phyloP scores from a whole-genome alignment of 92 coral and sea anemone genomes.

The Heliopora coerulea region DNA sequence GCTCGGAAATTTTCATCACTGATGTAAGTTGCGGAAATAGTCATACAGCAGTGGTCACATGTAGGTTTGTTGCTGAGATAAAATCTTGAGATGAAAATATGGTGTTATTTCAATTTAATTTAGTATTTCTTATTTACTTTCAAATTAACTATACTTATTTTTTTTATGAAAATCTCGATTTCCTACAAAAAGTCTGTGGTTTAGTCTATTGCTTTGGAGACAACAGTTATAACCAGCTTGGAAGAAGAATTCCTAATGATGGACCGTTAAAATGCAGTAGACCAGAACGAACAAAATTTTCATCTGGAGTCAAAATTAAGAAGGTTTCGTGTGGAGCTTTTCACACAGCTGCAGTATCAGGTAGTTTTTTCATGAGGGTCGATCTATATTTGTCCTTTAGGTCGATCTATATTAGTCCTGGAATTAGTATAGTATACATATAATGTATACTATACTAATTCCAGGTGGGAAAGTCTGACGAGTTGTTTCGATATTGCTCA shows the following conservation, averaged over 20 bases:
- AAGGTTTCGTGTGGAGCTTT: conserved; percentile 83
- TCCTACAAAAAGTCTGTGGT: conserved; percentile 59
- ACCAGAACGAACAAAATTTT: conserved; percentile 71
- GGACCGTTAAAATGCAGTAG: conserved; percentile 55
- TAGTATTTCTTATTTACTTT: background rate
- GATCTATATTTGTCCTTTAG: too few species aligned
- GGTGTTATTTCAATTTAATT: background rate
- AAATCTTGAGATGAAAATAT: background rate
- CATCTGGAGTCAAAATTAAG: conserved; percentile 59
- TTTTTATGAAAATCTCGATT: background rate
- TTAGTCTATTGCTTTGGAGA: conserved; percentile 81
- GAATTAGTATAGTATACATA: too few species aligned
- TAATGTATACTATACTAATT: too few species aligned
- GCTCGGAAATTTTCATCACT: conserved; percentile 48
- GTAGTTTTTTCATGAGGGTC: conserved; percentile 48
- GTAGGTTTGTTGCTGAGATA: background rate
- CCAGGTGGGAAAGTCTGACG: too few species aligned
- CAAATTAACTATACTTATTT: background rate
- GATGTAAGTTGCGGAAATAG: conserved; percentile 86
- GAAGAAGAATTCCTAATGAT: conserved; percentile 61
- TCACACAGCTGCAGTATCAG: conserved; percentile 88
- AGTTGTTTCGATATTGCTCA: too few species aligned
- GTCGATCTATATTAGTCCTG: too few species aligned
- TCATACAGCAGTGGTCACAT: conserved; percentile 79
- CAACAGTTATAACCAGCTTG: conserved; percentile 83